Evolutionary conservation across 2,113 vertebrate genomes (phyloP).

Genomic region (Corynorhinus townsendii): DNA sequence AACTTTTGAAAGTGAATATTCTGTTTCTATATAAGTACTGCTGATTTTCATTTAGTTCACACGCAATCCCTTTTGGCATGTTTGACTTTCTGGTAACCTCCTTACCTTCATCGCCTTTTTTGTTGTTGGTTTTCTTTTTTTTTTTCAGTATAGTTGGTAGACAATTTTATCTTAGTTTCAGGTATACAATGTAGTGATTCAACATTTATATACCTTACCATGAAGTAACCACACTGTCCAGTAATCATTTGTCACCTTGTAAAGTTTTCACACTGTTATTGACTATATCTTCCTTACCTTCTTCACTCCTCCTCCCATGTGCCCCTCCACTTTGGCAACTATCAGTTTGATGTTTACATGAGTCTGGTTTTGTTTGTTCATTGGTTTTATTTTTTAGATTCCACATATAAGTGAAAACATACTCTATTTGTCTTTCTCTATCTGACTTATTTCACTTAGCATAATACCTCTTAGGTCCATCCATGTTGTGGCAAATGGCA

Average conservation of each 20-base stretch:
- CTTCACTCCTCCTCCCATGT: background rate
- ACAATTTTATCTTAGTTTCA: background rate
- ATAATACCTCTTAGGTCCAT: background rate
- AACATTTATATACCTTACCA: background rate
- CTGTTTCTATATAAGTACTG: slow-evolving; percentile 76
- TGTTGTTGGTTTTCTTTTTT: no score
- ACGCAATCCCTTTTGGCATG: slow-evolving; percentile 83
- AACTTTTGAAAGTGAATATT: slow-evolving; percentile 69
- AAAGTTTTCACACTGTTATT: background rate
- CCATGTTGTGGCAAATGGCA: background rate
- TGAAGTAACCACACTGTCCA: no score
- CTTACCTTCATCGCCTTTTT: slow-evolving; percentile 70
- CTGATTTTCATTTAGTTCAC: slow-evolving; percentile 79
- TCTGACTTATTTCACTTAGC: background rate
- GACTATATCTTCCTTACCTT: no score
- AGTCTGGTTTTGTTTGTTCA: background rate
- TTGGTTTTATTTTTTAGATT: background rate
- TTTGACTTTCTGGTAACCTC: slow-evolving; percentile 80
- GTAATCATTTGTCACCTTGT: no score
- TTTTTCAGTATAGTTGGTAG: background rate
- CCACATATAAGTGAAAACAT: background rate
- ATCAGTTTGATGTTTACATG: background rate
- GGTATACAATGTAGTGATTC: background rate
- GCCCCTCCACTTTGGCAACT: no score
- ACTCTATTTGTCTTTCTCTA: background rate